A percentile compares a stretch with the other conserved stretches of the same genome.
phyloP scores from a whole-genome alignment of 2,888 invertebrate species.

The Cynaeus angustus region DNA sequence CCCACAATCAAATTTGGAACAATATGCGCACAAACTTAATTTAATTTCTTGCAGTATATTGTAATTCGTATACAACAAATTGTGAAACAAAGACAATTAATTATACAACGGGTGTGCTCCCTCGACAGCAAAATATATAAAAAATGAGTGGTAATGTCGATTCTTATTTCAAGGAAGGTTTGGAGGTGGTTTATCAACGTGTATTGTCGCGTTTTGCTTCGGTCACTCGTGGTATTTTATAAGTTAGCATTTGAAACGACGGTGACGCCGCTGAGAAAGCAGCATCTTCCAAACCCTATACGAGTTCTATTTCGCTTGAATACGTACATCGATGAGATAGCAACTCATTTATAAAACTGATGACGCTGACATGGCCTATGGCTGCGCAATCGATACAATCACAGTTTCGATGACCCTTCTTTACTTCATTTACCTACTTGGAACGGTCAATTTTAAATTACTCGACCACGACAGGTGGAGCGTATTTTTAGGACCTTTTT shows the following conservation, averaged over 20 bases:
- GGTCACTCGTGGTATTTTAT: conserved; percentile 37
- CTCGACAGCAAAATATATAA: neutral
- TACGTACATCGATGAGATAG: conserved; percentile 54
- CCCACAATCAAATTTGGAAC: conserved; percentile 43
- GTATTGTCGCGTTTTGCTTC: conserved; percentile 45
- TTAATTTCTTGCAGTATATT: conserved; percentile 37
- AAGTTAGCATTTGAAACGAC: conserved; percentile 37
- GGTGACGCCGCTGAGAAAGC: conserved; percentile 25
- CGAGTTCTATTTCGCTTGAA: conserved; percentile 52
- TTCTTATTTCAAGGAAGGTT: conserved; percentile 24
- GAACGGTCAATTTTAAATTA: conserved; percentile 46
- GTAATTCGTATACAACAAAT: conserved; percentile 45
- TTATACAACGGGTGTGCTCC: neutral
- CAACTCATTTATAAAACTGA: conserved; percentile 56
- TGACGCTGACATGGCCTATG: conserved; percentile 53
- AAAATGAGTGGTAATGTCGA: no score
- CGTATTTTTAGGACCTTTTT: conserved; percentile 47
- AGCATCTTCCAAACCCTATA: conserved; percentile 42
- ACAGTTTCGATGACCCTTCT: conserved; percentile 49
- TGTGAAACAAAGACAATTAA: conserved; percentile 44
- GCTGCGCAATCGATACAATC: conserved; percentile 55
- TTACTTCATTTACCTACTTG: conserved; percentile 28
- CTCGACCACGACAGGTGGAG: conserved; percentile 47
- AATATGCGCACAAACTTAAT: conserved; percentile 43
- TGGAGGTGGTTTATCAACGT: conserved; percentile 33